phyloP scores from a whole-genome alignment of 2,113 vertebrate species.

The Oxygymnocypris stewartii region DNA sequence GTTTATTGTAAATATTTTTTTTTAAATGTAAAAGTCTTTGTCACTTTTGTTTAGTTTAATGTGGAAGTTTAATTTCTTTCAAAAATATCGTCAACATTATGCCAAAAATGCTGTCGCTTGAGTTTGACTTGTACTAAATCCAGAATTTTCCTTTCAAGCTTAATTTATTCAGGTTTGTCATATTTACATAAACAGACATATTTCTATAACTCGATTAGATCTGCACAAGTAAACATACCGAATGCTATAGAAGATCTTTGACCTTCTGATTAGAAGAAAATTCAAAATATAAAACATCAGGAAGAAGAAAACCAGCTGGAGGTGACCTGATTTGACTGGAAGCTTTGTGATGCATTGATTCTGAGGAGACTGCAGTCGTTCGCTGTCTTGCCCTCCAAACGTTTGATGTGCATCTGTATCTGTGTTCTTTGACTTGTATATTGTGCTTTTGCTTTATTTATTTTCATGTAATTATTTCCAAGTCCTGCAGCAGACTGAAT shows the following conservation, averaged over 20 bases:
- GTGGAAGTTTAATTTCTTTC: background rate
- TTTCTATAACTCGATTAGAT: slow-evolving; percentile 2
- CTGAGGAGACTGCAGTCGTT: background rate
- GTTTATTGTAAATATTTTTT: background rate
- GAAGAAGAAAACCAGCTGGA: background rate
- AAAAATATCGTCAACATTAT: background rate
- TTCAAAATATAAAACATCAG: slow-evolving; percentile 16
- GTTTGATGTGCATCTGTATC: slow-evolving; percentile 65
- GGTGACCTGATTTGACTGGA: slow-evolving; percentile 41
- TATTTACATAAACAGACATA: background rate
- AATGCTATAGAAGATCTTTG: slow-evolving; percentile 9
- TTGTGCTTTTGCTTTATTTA: slow-evolving; percentile 68
- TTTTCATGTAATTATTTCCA: slow-evolving; percentile 68
- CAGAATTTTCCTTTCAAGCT: background rate
- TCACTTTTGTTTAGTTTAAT: background rate
- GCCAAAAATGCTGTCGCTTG: background rate
- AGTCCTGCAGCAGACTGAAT: slow-evolving; percentile 46
- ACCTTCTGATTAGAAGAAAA: slow-evolving; percentile 31
- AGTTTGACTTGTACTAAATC: background rate
- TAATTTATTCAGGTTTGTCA: background rate
- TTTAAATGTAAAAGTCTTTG: background rate
- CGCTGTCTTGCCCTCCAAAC: background rate
- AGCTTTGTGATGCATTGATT: background rate
- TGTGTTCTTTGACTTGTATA: slow-evolving; percentile 69
- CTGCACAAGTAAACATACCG: background rate